Evolutionary conservation across 2,113 vertebrate species (phyloP).

Genomic region (Macrotis lagotis): DNA sequence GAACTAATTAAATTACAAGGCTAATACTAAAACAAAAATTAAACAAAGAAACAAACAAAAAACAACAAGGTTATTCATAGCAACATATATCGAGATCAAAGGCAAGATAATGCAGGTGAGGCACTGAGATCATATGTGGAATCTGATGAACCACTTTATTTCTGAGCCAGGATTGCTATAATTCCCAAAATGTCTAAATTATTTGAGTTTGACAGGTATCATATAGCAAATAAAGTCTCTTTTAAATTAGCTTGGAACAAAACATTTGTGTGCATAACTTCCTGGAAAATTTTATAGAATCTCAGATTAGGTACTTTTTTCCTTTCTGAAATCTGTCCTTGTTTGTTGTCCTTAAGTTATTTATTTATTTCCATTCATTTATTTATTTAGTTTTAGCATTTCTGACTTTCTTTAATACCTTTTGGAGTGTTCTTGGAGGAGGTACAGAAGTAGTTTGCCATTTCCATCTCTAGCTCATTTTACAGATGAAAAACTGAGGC

Average conservation of each 20-base stretch:
- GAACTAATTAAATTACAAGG: neutral
- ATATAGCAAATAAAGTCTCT: neutral
- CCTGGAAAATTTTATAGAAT: neutral
- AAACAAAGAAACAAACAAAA: neutral
- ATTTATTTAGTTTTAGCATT: neutral
- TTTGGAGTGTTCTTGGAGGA: neutral
- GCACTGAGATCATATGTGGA: accelerated
- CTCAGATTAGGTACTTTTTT: neutral
- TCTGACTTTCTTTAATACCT: neutral
- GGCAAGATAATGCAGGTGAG: accelerated
- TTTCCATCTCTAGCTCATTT: neutral
- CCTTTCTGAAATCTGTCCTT: neutral
- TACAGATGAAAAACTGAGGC: neutral
- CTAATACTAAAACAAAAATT: neutral
- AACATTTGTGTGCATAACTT: neutral
- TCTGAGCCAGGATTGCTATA: neutral
- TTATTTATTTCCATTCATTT: too few relatives aligned
- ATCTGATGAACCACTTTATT: neutral
- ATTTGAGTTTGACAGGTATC: neutral
- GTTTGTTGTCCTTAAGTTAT: too few relatives aligned
- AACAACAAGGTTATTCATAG: accelerated
- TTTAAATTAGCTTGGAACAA: neutral
- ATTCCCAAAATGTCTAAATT: neutral
- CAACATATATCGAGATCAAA: neutral
- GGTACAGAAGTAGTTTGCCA: too few relatives aligned